Evolutionary conservation across 2,797 vertebrate species (phyloP).

Genomic region (Odontamblyopus lacepedii): DNA sequence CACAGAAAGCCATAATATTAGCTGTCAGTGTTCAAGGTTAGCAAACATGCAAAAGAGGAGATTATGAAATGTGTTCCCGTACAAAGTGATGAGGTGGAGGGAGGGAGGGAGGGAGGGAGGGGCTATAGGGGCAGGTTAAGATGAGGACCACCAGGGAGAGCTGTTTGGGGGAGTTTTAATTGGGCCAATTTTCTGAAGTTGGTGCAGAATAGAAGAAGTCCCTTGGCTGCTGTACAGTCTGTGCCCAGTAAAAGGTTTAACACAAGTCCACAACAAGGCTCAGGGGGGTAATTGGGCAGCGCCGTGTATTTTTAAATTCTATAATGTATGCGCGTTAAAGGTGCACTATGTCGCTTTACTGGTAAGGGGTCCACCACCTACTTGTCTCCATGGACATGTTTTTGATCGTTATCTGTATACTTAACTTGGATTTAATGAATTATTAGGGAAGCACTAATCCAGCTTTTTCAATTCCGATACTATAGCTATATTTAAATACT

Average conservation of each 20-base stretch:
- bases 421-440: no score
- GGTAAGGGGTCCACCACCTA: no score
- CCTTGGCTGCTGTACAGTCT: slow-evolving; percentile 4
- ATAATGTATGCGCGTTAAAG: neutral
- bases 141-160: slow-evolving; percentile 27
- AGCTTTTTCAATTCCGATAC: no score
- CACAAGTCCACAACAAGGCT: slow-evolving; percentile 1
- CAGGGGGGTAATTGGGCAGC: neutral
- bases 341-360: neutral
- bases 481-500: no score
- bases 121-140: slow-evolving; percentile 41
- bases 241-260: slow-evolving; percentile 18
- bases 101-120: slow-evolving; percentile 20
- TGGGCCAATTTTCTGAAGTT: neutral
- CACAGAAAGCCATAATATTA: slow-evolving; percentile 50
- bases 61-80: slow-evolving; percentile 45
- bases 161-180: slow-evolving; percentile 13
- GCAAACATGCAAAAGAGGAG: slow-evolving; percentile 48
- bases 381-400: neutral
- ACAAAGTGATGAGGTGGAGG: slow-evolving; percentile 45
- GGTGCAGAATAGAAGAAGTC: neutral
- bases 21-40: slow-evolving; percentile 67
- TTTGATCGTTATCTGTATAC: no score
- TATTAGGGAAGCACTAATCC: no score
- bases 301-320: neutral